Percentiles rank a stretch among this genome's conserved stretches.
Evolutionary conservation across 2,888 invertebrate species (phyloP).

Genomic region (Drosophila ustulata): DNA sequence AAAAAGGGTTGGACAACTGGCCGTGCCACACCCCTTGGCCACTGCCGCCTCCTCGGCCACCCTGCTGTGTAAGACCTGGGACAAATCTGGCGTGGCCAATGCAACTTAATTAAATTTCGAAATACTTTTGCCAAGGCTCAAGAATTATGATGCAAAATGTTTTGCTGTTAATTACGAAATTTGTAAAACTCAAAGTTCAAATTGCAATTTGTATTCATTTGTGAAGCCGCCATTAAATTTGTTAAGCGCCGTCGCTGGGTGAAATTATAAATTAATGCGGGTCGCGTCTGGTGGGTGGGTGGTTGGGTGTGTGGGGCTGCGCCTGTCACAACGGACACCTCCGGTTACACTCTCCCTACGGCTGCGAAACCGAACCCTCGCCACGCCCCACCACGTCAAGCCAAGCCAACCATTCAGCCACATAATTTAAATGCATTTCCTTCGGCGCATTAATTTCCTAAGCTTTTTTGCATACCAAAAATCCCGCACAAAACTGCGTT

Average conservation of each 20-base stretch:
- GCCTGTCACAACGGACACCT: constrained; percentile 72
- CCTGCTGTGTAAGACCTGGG: constrained; percentile 47
- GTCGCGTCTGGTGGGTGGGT: constrained; percentile 36
- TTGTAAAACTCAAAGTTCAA: constrained; percentile 77
- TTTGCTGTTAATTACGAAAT: constrained; percentile 76
- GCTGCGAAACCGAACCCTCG: background rate
- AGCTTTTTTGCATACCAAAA: constrained; percentile 81
- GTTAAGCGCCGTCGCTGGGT: constrained; percentile 51
- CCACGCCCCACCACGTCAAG: background rate
- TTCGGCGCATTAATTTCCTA: constrained; percentile 83
- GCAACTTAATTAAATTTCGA: constrained; percentile 81
- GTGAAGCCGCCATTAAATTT: constrained; percentile 69
- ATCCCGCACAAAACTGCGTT: constrained; percentile 71
- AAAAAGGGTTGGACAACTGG: constrained; percentile 60
- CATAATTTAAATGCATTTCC: constrained; percentile 81
- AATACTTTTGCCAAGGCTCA: constrained; percentile 64
- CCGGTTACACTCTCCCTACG: constrained; percentile 29
- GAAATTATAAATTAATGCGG: constrained; percentile 79
- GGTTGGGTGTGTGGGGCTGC: constrained; percentile 14
- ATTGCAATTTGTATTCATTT: constrained; percentile 81
- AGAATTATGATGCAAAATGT: constrained; percentile 78
- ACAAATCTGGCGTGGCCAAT: constrained; percentile 79
- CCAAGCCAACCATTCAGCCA: constrained; percentile 53
- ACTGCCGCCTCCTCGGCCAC: background rate
- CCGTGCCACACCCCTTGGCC: background rate